These are phyloP conservation scores for Andrena hattorfiana DNA, from an alignment of 2,888 invertebrate species.

Conservation along the genomic window DNA sequence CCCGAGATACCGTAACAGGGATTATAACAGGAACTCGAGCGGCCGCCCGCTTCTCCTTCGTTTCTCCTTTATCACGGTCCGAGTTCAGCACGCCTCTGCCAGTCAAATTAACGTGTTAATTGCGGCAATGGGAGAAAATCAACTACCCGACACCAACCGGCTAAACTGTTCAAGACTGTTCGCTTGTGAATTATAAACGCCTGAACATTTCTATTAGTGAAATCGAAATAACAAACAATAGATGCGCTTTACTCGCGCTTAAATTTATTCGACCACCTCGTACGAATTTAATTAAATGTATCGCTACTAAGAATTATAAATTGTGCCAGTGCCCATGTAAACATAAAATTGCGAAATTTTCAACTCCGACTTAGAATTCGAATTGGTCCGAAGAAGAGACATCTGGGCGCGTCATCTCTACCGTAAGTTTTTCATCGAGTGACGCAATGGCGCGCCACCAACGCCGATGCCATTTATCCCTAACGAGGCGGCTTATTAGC, in stretches of 20 bases:
- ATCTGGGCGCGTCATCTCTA: background rate
- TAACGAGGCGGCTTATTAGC: constrained; percentile 73
- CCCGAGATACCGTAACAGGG: constrained; percentile 52
- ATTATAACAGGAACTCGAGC: constrained; percentile 55
- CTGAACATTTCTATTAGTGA: background rate
- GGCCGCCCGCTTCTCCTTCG: constrained; percentile 47
- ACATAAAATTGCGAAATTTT: too few relatives aligned
- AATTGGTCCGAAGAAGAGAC: background rate
- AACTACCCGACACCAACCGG: constrained; percentile 25
- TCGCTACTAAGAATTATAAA: too few relatives aligned
- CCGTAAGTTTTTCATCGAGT: constrained; percentile 13
- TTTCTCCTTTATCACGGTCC: constrained; percentile 56
- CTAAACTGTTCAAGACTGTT: constrained; percentile 26
- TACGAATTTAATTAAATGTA: too few relatives aligned
- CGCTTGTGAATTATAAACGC: constrained; percentile 22
- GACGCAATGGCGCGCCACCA: constrained; percentile 71
- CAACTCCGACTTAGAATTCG: background rate
- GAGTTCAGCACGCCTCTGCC: constrained; percentile 54
- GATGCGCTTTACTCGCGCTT: too few relatives aligned
- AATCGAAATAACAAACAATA: constrained; percentile 7
- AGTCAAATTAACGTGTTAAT: constrained; percentile 62
- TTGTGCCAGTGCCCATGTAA: too few relatives aligned
- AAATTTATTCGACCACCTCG: too few relatives aligned
- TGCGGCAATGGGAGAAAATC: constrained; percentile 54
- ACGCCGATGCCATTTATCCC: constrained; percentile 67